Evolutionary conservation across 2,888 invertebrate species (phyloP).

Genomic region (Glyphotaelius pellucidus): DNA sequence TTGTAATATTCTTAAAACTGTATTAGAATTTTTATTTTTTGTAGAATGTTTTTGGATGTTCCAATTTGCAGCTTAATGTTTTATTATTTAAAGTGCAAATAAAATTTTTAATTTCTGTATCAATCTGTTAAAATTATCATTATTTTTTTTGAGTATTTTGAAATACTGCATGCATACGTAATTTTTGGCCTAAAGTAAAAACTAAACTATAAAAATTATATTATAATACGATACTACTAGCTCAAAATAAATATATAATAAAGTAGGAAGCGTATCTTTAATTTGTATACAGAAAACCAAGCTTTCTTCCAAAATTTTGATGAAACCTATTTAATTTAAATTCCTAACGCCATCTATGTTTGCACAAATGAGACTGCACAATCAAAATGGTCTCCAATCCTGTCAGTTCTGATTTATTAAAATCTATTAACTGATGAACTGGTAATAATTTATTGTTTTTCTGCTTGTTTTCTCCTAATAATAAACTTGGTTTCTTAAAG

Average conservation of each 20-base stretch:
- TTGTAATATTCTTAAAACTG: not conserved
- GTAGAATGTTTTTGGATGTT: not conserved
- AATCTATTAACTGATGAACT: not conserved
- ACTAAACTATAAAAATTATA: slow-evolving; percentile 20
- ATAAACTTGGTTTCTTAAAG: not conserved
- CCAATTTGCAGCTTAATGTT: not conserved
- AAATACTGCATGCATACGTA: slow-evolving; percentile 42
- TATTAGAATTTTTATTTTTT: not conserved
- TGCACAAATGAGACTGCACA: not conserved
- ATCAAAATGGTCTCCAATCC: not conserved
- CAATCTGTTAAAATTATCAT: not conserved
- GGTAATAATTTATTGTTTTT: not conserved
- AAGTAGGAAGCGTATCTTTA: slow-evolving; percentile 9
- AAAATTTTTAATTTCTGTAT: not conserved
- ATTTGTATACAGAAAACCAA: not conserved
- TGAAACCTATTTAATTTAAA: not conserved
- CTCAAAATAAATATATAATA: slow-evolving; percentile 15
- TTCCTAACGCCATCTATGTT: not conserved
- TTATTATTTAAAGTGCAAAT: not conserved
- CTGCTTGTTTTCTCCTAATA: not conserved
- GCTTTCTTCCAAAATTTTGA: not conserved
- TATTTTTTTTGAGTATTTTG: not conserved
- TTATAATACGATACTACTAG: slow-evolving; percentile 30
- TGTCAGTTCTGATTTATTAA: not conserved
- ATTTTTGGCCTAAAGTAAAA: slow-evolving; percentile 48